These are phyloP conservation scores for Syrmaticus mikado DNA, from an alignment of 2,113 vertebrate species.

Conservation along the genomic window DNA sequence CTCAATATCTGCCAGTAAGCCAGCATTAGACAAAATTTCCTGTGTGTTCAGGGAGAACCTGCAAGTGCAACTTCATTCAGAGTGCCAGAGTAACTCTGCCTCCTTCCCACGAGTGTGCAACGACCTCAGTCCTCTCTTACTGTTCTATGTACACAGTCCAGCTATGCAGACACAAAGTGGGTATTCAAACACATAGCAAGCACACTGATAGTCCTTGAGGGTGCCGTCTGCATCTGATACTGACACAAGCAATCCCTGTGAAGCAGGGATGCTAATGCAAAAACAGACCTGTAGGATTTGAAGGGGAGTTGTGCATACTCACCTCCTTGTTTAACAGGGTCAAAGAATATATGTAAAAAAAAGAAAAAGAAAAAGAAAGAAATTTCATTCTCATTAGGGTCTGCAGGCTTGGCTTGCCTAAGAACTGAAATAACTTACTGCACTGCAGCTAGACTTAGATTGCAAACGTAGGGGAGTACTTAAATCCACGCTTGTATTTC, in stretches of 20 bases:
- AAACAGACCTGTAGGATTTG: background rate
- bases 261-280: background rate
- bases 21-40: background rate
- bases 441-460: accelerated
- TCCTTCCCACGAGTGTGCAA: background rate
- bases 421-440: background rate
- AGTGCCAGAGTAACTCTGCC: accelerated
- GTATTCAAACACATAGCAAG: accelerated
- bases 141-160: background rate
- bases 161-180: background rate
- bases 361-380: background rate
- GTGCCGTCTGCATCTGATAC: accelerated
- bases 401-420: background rate
- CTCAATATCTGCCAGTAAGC: background rate
- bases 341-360: background rate
- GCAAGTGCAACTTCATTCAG: background rate
- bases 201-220: background rate
- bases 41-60: background rate
- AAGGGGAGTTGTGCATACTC: background rate
- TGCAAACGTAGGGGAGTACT: background rate
- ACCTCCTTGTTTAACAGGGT: background rate
- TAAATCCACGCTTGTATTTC: background rate
- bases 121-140: background rate
- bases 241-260: background rate
- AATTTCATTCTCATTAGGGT: background rate